Conservation (phyloP, 53 echinoderm and acorn worm genomes). For the Hippasteria phrygiana region DNA sequence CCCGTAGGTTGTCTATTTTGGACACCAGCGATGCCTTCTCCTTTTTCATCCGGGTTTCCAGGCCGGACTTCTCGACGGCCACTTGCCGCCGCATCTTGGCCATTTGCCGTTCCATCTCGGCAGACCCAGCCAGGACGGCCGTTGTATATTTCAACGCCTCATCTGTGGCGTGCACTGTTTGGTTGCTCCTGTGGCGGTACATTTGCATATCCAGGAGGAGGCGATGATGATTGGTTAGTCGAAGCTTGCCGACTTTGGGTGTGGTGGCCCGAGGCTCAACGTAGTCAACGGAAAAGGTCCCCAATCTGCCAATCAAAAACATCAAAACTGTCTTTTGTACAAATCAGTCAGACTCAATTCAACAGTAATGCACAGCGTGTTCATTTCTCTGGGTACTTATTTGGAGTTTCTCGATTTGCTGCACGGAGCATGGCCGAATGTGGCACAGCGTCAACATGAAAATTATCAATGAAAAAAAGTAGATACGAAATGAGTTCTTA, state of each 20-base stretch:
- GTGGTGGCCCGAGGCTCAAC: background rate
- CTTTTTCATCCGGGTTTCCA: background rate
- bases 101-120: background rate
- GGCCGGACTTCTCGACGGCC: background rate
- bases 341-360: too few species aligned
- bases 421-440: too few species aligned
- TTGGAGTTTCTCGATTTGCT: too few species aligned
- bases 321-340: too few species aligned
- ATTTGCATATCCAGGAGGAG: constrained; percentile 12
- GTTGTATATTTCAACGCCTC: background rate
- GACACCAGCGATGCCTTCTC: background rate
- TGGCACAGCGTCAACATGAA: too few species aligned
- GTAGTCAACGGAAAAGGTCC: background rate
- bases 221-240: background rate
- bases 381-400: background rate
- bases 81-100: background rate
- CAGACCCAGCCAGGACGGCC: constrained; percentile 22
- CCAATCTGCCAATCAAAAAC: background rate
- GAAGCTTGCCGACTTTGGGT: constrained; percentile 25
- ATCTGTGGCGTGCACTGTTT: background rate
- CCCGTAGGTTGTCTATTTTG: background rate
- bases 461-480: too few species aligned
- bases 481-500: background rate
- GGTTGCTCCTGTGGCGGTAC: constrained; percentile 1
- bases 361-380: too few species aligned